Evolutionary conservation across 2,113 vertebrate genomes (phyloP), one percentile per base, ranked within the genome.

Genomic region (Neotoma lepida): DNA sequence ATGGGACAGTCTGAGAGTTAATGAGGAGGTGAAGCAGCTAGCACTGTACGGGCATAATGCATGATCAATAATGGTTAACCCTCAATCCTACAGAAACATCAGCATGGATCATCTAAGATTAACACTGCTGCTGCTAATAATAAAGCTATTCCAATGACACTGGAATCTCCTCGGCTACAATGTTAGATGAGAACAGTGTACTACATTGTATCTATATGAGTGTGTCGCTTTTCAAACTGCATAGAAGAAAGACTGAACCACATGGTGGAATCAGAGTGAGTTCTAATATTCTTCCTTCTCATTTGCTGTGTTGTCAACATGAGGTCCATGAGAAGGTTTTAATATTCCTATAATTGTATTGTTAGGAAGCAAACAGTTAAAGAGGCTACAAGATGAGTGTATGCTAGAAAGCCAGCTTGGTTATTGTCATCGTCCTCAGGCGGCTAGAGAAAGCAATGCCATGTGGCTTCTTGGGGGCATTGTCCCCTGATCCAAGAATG

Each of bases 191-290:
- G 86, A 97, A 64, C 30, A 85, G 39, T n/a, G 49, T 2, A 8
- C 26, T 28, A 68, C 85, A 90, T 86, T 73, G 22, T 80, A 71
- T 14, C 24, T 89, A 56, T 92, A 91, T 86, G 9, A 54, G 2
- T 68, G 68, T 24, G 39, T 63, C 58, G 86, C 35, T 85, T 86
- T 89, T 91, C 20, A 92, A 94, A 94, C 81, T 28, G 35, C 20
- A 24, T 14, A 80, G 7, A 35, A 86, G 58, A 90, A 86, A 58
- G 9, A 35, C 49, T 77, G 58, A 88, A 92, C 56, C 86, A 89
- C 20, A 63, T 49, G n/a, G n/a, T 86, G 2, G 9, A 63, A 92
- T 70, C 44, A 24, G 49, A 20, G 49, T 78, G 49, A 93, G 77
- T 49, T 92, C 5, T 8, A 49, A 86, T 73, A 82, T 6, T 74